Conservation (phyloP, 2,888 invertebrate genomes). For the Leptinotarsa juncta region DNA sequence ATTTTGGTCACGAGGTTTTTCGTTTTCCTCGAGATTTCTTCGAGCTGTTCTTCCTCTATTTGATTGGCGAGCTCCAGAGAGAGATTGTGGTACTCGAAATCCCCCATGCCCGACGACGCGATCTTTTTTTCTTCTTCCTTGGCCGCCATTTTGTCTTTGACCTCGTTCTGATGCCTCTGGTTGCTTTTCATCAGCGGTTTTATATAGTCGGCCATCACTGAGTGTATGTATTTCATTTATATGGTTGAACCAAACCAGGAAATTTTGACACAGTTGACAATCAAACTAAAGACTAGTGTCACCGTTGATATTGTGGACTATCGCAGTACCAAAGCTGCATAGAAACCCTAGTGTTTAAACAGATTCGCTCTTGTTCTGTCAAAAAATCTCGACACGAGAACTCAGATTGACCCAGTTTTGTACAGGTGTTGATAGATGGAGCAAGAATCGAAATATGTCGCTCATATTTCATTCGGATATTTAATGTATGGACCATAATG, state of each 20-base stretch:
- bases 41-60: slow-evolving; percentile 39
- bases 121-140: slow-evolving; percentile 24
- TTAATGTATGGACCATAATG: too few species aligned
- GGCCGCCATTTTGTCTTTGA: slow-evolving; percentile 11
- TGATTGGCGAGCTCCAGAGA: slow-evolving; percentile 16
- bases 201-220: slow-evolving; percentile 38
- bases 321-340: background rate
- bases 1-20: slow-evolving; percentile 42
- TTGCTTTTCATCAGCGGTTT: slow-evolving; percentile 32
- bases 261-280: slow-evolving; percentile 31
- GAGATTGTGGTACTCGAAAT: slow-evolving; percentile 39
- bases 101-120: slow-evolving; percentile 43
- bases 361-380: too few species aligned
- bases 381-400: too few species aligned
- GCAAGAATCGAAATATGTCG: too few species aligned
- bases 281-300: background rate
- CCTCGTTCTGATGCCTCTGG: slow-evolving; percentile 15
- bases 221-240: slow-evolving; percentile 41
- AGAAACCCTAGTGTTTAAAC: too few species aligned
- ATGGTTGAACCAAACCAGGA: slow-evolving; percentile 14
- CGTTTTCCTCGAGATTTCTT: slow-evolving; percentile 41
- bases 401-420: too few species aligned
- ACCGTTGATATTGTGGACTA: background rate
- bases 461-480: too few species aligned
- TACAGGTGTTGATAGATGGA: too few species aligned